phyloP scores from a whole-genome alignment of 2,113 vertebrate genomes.

The Amphiprion ocellaris region DNA sequence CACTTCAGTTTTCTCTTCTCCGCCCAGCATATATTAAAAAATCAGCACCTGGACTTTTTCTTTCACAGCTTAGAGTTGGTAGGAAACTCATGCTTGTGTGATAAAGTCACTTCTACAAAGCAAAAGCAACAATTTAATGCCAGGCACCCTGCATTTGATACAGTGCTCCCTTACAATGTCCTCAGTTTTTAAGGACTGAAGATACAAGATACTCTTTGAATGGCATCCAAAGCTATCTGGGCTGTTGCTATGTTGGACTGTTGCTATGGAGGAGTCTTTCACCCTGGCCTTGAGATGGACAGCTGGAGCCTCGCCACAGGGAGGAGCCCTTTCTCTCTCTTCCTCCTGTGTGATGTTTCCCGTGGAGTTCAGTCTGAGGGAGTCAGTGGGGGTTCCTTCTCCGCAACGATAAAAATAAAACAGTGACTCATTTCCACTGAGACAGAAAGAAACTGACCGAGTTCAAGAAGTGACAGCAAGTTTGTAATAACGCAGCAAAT shows the following conservation, averaged over 20 bases:
- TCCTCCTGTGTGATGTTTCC: constrained; percentile 37
- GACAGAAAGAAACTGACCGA: constrained; percentile 27
- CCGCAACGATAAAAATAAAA: constrained; percentile 59
- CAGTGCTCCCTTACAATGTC: constrained; percentile 25
- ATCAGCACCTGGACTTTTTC: constrained; percentile 18
- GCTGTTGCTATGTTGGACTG: constrained; percentile 86
- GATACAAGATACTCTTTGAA: constrained; percentile 60
- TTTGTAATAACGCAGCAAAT: constrained; percentile 15
- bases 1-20: constrained; percentile 32
- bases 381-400: constrained; percentile 39
- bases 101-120: background rate
- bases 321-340: constrained; percentile 82
- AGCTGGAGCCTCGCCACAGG: constrained; percentile 77
- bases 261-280: constrained; percentile 84
- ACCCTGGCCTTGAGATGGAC: constrained; percentile 58
- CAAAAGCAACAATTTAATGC: constrained; percentile 10
- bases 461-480: constrained; percentile 38
- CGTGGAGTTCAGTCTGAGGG: constrained; percentile 43
- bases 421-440: constrained; percentile 38
- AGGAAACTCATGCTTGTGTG: constrained; percentile 3
- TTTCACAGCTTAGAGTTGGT: constrained; percentile 17
- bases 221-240: constrained; percentile 72
- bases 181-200: constrained; percentile 52
- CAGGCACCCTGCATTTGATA: constrained; percentile 14
- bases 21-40: constrained; percentile 34